phyloP scores from a whole-genome alignment of 2,888 invertebrate species.

The Diaprepes abbreviatus region DNA sequence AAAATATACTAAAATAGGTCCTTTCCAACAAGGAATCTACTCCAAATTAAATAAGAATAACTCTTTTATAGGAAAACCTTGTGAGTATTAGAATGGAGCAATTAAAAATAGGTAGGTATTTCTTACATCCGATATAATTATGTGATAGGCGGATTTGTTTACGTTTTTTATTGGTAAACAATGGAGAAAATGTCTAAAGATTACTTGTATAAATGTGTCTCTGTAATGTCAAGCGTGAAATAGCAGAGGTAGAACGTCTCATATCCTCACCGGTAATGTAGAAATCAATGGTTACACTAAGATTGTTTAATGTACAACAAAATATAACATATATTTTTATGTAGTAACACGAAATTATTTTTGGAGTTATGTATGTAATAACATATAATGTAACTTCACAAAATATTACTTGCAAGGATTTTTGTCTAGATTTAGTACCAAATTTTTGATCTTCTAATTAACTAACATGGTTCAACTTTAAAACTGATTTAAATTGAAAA shows the following conservation, averaged over 20 bases:
- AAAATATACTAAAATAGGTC: no score
- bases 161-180: background rate
- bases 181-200: slow-evolving; percentile 5
- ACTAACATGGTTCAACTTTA: no score
- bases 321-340: background rate
- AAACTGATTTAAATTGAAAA: no score
- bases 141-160: background rate
- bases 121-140: slow-evolving; percentile 7
- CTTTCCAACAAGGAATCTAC: no score
- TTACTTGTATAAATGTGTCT: slow-evolving; percentile 17
- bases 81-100: no score
- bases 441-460: no score
- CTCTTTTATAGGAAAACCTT: no score
- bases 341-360: background rate
- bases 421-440: no score
- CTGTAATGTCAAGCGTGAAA: slow-evolving; percentile 34
- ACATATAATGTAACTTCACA: background rate
- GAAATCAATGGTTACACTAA: background rate
- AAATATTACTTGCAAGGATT: no score
- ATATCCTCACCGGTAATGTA: slow-evolving; percentile 17
- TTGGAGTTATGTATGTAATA: background rate
- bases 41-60: no score
- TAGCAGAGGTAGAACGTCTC: slow-evolving; percentile 8
- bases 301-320: background rate
- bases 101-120: background rate